Conservation (phyloP, 1,140 invertebrate genomes). For the Teleopsis dalmanni region DNA sequence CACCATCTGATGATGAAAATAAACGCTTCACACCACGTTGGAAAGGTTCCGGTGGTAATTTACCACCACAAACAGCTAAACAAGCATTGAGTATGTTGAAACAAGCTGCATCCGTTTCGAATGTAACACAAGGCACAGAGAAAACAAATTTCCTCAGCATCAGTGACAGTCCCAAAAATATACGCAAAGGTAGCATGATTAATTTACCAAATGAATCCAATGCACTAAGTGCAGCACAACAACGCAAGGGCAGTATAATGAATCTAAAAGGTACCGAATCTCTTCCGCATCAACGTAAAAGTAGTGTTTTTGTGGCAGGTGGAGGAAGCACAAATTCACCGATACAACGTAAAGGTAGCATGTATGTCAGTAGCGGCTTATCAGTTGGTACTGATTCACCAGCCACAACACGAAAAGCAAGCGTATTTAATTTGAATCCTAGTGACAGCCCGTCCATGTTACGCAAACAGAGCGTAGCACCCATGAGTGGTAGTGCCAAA, state of each 20-base stretch:
- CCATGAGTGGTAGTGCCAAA: slow-evolving; percentile 6
- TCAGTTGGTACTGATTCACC: slow-evolving; percentile 29
- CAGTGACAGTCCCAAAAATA: slow-evolving; percentile 8
- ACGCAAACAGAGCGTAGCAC: slow-evolving; percentile 11
- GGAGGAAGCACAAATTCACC: slow-evolving; percentile 37
- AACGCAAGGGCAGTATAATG: slow-evolving; percentile 2
- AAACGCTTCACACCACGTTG: slow-evolving; percentile 33
- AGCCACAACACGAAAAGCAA: slow-evolving; percentile 27
- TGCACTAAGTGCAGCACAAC: neutral
- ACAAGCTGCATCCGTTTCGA: slow-evolving; percentile 34
- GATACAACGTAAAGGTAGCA: slow-evolving; percentile 49
- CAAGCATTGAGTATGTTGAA: slow-evolving; percentile 35
- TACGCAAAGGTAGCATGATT: slow-evolving; percentile 15
- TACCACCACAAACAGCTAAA: slow-evolving; percentile 38
- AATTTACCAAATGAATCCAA: slow-evolving; percentile 17
- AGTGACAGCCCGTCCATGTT: slow-evolving; percentile 10
- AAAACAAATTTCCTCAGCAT: slow-evolving; percentile 4
- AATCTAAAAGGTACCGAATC: no score
- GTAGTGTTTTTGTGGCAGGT: slow-evolving; percentile 20
- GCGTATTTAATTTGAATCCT: slow-evolving; percentile 16
- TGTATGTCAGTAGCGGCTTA: slow-evolving; percentile 41
- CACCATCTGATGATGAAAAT: slow-evolving; percentile 44
- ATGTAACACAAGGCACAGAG: slow-evolving; percentile 21
- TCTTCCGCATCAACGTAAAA: slow-evolving; percentile 20
- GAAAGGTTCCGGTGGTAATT: slow-evolving; percentile 42